Evolutionary conservation across 2,113 vertebrate species (phyloP).

Genomic region (Galeopterus variegatus): DNA sequence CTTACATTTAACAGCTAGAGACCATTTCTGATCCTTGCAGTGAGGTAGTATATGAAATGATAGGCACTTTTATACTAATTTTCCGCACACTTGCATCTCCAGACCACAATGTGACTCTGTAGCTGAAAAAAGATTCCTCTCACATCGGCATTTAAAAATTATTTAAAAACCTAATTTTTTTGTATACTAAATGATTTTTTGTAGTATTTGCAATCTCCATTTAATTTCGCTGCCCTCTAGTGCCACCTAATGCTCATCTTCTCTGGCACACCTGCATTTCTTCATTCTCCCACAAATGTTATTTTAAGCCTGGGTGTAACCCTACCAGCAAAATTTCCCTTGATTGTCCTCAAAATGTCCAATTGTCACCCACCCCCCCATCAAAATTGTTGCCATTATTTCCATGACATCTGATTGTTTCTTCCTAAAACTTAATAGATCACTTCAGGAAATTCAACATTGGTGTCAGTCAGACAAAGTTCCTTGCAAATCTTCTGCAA

Average conservation of each 20-base stretch:
- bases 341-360: constrained; percentile 63
- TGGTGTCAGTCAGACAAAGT: neutral
- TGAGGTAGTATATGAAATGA: neutral
- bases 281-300: neutral
- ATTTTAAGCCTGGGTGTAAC: constrained; percentile 46
- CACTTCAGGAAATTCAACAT: neutral
- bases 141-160: constrained; percentile 8
- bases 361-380: constrained; percentile 22
- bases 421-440: constrained; percentile 29
- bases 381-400: constrained; percentile 42
- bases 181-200: neutral
- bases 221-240: constrained; percentile 72
- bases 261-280: neutral
- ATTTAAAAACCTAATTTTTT: neutral
- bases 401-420: constrained; percentile 55
- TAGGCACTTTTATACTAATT: neutral
- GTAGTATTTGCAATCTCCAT: neutral
- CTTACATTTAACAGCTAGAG: constrained; percentile 7
- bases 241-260: constrained; percentile 70
- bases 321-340: constrained; percentile 67
- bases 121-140: neutral
- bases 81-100: constrained; percentile 19
- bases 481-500: neutral
- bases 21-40: neutral
- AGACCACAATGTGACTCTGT: neutral